Evolutionary conservation across 2,113 vertebrate species (phyloP).

Genomic region (Chlamydotis undulata): DNA sequence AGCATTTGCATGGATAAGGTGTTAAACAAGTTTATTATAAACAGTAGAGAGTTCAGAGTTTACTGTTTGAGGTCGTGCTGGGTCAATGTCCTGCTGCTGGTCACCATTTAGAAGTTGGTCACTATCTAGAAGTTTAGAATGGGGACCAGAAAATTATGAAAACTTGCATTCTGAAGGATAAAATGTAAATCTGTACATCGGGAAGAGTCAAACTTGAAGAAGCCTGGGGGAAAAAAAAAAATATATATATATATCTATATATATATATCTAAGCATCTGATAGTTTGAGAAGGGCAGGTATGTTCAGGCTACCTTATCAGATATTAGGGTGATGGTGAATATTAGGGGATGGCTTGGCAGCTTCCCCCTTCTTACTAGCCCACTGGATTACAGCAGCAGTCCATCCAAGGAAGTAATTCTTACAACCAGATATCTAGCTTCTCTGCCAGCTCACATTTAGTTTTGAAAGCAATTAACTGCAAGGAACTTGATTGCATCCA

Average conservation of each 20-base stretch:
- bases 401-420: neutral
- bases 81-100: neutral
- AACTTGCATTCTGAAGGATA: neutral
- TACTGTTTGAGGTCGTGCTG: neutral
- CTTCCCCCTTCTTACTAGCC: neutral
- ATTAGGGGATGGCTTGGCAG: neutral
- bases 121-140: too few species aligned
- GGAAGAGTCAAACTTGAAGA: neutral
- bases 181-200: neutral
- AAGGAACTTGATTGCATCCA: conserved; percentile 43
- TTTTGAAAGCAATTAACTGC: conserved; percentile 43
- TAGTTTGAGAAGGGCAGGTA: neutral
- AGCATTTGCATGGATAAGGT: neutral
- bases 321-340: neutral
- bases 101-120: neutral
- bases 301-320: neutral
- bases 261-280: neutral
- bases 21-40: neutral
- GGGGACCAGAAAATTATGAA: neutral
- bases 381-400: neutral
- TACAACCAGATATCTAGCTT: conserved; percentile 4
- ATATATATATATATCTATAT: too few species aligned
- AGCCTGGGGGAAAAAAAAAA: neutral
- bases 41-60: neutral
- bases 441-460: conserved; percentile 24